Evolutionary conservation across 2,797 vertebrate species (phyloP).

Genomic region (Acanthopagrus latus): DNA sequence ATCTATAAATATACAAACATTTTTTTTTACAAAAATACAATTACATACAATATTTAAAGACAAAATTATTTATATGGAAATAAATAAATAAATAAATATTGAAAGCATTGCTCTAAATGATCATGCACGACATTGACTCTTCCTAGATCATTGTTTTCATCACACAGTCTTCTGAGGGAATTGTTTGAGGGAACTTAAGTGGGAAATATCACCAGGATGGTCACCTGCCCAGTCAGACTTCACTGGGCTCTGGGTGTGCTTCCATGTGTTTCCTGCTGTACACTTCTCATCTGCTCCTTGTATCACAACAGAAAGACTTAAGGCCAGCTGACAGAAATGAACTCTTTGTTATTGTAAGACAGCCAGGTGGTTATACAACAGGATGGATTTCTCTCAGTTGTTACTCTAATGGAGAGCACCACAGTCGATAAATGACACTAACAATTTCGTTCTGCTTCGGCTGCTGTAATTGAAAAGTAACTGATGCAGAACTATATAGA

Average conservation of each 20-base stretch:
- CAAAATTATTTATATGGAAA: not conserved
- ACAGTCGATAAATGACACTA: conserved; percentile 94
- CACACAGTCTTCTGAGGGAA: conserved; percentile 71
- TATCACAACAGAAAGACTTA: conserved; percentile 75
- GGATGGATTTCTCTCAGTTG: conserved; percentile 90
- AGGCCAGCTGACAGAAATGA: conserved; percentile 85
- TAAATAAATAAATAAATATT: not conserved
- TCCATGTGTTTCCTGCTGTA: conserved; percentile 57
- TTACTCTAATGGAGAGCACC: conserved; percentile 90
- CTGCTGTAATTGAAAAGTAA: conserved; percentile 94
- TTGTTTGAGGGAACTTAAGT: conserved; percentile 46
- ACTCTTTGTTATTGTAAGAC: conserved; percentile 90
- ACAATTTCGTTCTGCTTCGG: conserved; percentile 92
- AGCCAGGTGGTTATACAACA: conserved; percentile 91
- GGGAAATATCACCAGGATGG: conserved; percentile 69
- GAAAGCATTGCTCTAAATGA: conserved; percentile 45
- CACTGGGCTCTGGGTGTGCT: conserved; percentile 52
- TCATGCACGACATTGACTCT: not conserved
- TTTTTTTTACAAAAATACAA: not conserved
- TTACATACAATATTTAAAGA: not conserved
- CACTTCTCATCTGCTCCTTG: conserved; percentile 71
- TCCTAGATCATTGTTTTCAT: conserved; percentile 71
- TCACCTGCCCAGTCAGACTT: conserved; percentile 65
- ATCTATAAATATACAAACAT: not conserved
- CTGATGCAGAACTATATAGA: conserved; percentile 89